These are phyloP conservation scores for Ashinkailepas kermadecensis DNA, from an alignment of 2,888 invertebrate genomes.

Conservation along the genomic window DNA sequence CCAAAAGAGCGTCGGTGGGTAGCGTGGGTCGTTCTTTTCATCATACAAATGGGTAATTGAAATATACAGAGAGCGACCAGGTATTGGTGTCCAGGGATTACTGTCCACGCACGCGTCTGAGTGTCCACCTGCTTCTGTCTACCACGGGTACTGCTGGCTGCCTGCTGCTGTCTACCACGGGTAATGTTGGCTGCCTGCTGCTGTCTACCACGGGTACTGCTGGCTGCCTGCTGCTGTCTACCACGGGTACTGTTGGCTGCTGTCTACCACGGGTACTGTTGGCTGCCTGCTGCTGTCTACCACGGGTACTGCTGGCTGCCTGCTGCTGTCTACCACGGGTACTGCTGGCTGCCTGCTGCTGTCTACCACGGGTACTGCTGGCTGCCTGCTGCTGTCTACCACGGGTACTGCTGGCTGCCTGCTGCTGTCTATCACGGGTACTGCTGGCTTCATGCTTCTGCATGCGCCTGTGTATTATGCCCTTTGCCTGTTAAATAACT, in stretches of 20 bases:
- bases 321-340: neutral
- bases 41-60: slow-evolving; percentile 1
- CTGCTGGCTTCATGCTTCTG: too few species aligned
- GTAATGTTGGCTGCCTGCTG: neutral
- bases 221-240: neutral
- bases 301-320: neutral
- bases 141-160: neutral
- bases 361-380: neutral
- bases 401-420: neutral
- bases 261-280: too few species aligned
- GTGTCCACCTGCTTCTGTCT: neutral
- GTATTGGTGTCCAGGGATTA: too few species aligned
- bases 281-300: neutral
- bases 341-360: neutral
- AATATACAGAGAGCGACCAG: neutral
- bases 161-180: neutral
- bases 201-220: neutral
- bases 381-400: neutral
- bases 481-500: too few species aligned
- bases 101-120: neutral
- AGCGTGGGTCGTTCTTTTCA: neutral
- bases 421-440: neutral
- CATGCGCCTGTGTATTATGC: too few species aligned
- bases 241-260: neutral
- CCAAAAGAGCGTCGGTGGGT: too few species aligned